Percentiles rank a stretch among this genome's conserved stretches.
phyloP scores from a whole-genome alignment of 2,888 invertebrate species.

The Oligia fasciuncula region DNA sequence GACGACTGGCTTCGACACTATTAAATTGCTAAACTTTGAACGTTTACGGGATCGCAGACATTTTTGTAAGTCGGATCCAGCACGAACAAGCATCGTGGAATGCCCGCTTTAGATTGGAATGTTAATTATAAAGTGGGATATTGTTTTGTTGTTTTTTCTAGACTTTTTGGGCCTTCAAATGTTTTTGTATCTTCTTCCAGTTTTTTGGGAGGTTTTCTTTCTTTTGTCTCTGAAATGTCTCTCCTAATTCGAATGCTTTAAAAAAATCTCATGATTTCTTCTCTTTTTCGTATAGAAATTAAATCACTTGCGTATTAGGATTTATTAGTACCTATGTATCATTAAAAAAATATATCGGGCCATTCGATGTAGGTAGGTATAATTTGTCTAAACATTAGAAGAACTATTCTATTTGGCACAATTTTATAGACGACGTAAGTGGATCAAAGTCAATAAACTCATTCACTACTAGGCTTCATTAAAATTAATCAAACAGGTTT shows the following conservation, averaged over 20 bases:
- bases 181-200: neutral
- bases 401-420: slow-evolving; percentile 59
- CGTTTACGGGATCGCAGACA: slow-evolving; percentile 79
- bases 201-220: neutral
- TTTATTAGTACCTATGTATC: slow-evolving; percentile 28
- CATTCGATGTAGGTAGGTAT: slow-evolving; percentile 16
- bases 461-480: slow-evolving; percentile 60
- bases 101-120: slow-evolving; percentile 69
- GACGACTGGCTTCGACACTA: slow-evolving; percentile 81
- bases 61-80: slow-evolving; percentile 75
- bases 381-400: slow-evolving; percentile 60
- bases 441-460: slow-evolving; percentile 68
- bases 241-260: neutral
- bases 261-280: neutral
- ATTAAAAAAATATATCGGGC: slow-evolving; percentile 47
- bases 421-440: slow-evolving; percentile 60
- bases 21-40: slow-evolving; percentile 84
- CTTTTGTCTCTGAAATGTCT: neutral
- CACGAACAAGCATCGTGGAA: slow-evolving; percentile 65
- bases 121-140: slow-evolving; percentile 66
- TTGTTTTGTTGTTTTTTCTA: slow-evolving; percentile 53
- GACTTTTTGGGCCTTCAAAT: slow-evolving; percentile 16
- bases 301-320: slow-evolving; percentile 21
- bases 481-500: slow-evolving; percentile 65
- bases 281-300: neutral